phyloP scores from a whole-genome alignment of 2,888 invertebrate genomes.

The Caenorhabditis uteleia region DNA sequence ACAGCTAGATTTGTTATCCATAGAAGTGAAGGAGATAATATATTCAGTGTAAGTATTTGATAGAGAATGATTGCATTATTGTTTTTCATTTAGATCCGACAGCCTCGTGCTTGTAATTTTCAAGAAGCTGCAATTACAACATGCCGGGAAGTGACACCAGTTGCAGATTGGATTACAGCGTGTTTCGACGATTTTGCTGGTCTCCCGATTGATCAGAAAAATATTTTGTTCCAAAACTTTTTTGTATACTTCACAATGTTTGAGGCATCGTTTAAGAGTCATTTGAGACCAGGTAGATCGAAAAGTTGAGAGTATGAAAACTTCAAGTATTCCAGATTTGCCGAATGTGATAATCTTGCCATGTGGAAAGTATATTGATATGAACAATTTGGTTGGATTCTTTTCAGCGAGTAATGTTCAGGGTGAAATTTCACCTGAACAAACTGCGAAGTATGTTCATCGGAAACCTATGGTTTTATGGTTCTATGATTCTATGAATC shows the following conservation, averaged over 20 bases:
- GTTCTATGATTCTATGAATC: too few species aligned
- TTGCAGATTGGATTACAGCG: conserved; percentile 31
- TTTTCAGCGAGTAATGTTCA: conserved; percentile 13
- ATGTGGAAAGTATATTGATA: conserved; percentile 33
- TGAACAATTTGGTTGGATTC: conserved; percentile 16
- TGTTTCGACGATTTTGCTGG: conserved; percentile 26
- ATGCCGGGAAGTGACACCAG: conserved; percentile 20
- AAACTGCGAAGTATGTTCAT: too few species aligned
- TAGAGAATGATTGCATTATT: too few species aligned
- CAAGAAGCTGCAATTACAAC: conserved; percentile 14
- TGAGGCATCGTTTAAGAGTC: conserved; percentile 19
- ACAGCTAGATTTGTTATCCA: conserved; percentile 26
- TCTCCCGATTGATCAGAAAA: conserved; percentile 31
- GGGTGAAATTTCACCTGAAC: too few species aligned
- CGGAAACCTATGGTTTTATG: too few species aligned
- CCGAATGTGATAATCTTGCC: conserved; percentile 11
- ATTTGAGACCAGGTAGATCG: too few species aligned
- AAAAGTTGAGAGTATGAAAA: too few species aligned
- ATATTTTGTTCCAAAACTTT: conserved; percentile 32
- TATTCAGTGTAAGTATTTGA: conserved; percentile 11
- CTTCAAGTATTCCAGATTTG: conserved; percentile 4
- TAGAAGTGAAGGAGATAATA: conserved; percentile 28
- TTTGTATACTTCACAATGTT: conserved; percentile 22
- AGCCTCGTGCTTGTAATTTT: too few species aligned
- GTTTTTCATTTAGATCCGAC: too few species aligned